Base-by-base conservation (phyloP, 2,888 invertebrate species). In the Orthosia cruda region DNA sequence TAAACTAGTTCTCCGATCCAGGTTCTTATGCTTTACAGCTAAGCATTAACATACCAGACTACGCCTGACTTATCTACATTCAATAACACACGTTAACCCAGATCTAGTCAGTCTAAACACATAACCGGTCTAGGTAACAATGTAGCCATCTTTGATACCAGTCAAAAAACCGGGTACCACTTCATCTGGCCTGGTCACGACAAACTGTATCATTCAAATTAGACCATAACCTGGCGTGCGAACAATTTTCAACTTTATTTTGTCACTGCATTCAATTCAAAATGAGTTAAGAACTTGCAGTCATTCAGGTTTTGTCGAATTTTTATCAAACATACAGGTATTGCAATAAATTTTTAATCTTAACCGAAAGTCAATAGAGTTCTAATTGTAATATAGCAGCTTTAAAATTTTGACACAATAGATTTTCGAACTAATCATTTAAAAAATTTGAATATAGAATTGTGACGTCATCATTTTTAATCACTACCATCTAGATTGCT, bases 111-210 rank as follows among this genome's bases (percentile, higher is more conserved):
- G 65, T 58, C 57, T 67, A 40, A 80, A 52, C 32, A 54, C 26
- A 55, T 32, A 82, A 81, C 81, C 69, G 15, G 83, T 81, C 13
- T 57, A 49, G 40, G 3, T 54, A 83, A 83, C 72, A 81, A 79
- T 59, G 47, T 50, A 49, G 68, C 50, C 68, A 80, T 83, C 61
- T 80, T 74, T 58, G 7, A 57, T 50, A 62, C 62, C 54, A 40
- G 23, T 61, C 18, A 74, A 77, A 77, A 76, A 72, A 83, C 52
- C 61, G 52, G 67, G 67, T 54, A 72, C 74, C n/a, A 71, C 40
- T 62, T 26, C 20, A 74, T 71, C 50, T 67, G 58, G 49, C 76
- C 84, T 26, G 32, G 84, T 83, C 84, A 83, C 83, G 83, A 76
- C 58, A 32, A 67, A 63, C 78, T 52, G 54, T 62, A 47, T 13